Evolutionary conservation across 1,140 invertebrate genomes (phyloP), one percentile per base, ranked within the genome.

Genomic region (Limonius californicus): DNA sequence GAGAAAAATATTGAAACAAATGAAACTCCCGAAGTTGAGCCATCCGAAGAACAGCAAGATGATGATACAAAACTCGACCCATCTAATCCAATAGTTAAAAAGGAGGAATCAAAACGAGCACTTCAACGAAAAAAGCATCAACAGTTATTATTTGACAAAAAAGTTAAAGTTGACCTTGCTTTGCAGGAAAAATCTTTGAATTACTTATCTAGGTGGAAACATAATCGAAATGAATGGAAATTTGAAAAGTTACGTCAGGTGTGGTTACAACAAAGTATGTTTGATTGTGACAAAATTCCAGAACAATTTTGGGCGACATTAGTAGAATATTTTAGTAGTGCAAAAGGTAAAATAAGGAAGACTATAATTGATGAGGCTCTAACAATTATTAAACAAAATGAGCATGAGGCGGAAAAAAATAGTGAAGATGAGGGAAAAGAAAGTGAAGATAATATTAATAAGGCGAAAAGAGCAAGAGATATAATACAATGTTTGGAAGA

Each of bases 231-330:
- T 55, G 82, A 88, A 68, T 91, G 89, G 89, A 90, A 89, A 72
- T 91, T 90, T 73, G 87, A 87, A 71, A 91, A 90, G 74, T 68
- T 86, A 0, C 85, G 83, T 59, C 89, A 90, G 76, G 82, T 86
- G n/a, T 89, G 87, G 82, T 75, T 91, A 16, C 83, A 85, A 39
- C 85, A 88, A 65, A 82, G 88, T 69, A 82, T 88, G 65, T 83
- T 89, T 50, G 82, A 86, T 66, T 68, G 80, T 42, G 68, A 76
- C 4, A 79, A 81, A 59, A 70, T 91, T 2, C 79, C 83, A 12
- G 79, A 85, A 27, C 73, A 81, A 23, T 74, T 83, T 60, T 90
- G 87, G 82, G 77, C 81, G 15, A 76, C 80, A 6, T 77, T 87
- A n/a, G 66, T 90, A 16, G 85, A 89, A 70, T 91, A 90, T 70